phyloP scores from a whole-genome alignment of 1,140 invertebrate species.

The Dysdera silvatica region DNA sequence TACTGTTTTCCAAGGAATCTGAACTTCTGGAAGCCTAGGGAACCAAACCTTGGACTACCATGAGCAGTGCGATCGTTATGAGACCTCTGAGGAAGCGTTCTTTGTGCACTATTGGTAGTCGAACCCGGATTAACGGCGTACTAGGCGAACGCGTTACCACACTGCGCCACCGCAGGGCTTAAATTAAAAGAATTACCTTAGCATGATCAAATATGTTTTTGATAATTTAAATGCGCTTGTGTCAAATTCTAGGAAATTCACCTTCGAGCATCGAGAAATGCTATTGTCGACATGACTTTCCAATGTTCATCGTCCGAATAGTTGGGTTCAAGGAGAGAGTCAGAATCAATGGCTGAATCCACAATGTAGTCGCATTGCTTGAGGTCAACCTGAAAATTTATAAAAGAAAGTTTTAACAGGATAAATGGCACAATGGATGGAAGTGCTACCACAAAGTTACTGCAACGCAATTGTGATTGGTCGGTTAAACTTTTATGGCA shows the following conservation, averaged over 20 bases:
- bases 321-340: constrained; percentile 65
- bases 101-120: too few relatives aligned
- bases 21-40: too few relatives aligned
- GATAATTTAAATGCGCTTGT: constrained; percentile 14
- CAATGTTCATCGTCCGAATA: constrained; percentile 68
- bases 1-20: too few relatives aligned
- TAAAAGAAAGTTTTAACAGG: background rate
- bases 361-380: constrained; percentile 55
- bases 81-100: too few relatives aligned
- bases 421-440: background rate
- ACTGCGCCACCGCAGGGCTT: background rate
- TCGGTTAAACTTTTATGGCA: background rate
- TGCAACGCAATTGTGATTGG: background rate
- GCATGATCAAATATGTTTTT: too few relatives aligned
- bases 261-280: constrained; percentile 68
- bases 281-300: constrained; percentile 60
- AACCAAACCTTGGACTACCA: too few relatives aligned
- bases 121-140: background rate
- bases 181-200: constrained; percentile 4
- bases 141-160: background rate
- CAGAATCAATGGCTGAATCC: constrained; percentile 68
- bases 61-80: too few relatives aligned
- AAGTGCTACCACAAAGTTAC: constrained; percentile 3
- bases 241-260: constrained; percentile 37
- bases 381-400: constrained; percentile 33